These are phyloP conservation scores for Abrostola tripartita DNA, from an alignment of 2,888 invertebrate species.

Conservation along the genomic window DNA sequence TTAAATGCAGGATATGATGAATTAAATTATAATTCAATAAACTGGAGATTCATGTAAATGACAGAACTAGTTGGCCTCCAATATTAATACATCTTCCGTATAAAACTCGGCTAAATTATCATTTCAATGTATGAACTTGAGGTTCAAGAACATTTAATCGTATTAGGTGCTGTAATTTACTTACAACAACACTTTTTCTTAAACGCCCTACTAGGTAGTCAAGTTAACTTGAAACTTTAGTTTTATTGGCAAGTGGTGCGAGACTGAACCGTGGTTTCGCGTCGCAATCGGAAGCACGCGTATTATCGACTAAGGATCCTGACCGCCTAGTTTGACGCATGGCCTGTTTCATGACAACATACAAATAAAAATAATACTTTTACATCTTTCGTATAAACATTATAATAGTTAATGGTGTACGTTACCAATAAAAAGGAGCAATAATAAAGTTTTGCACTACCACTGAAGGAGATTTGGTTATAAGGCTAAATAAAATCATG, in stretches of 20 bases:
- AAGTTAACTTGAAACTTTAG: too few relatives aligned
- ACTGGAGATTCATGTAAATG: constrained; percentile 22
- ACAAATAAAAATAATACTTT: background rate
- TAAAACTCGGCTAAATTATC: too few relatives aligned
- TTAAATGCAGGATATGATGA: constrained; percentile 25
- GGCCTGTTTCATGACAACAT: constrained; percentile 19
- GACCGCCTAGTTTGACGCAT: constrained; percentile 14
- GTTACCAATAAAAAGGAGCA: too few relatives aligned
- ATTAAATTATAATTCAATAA: constrained; percentile 32
- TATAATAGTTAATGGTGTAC: background rate
- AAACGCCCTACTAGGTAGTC: too few relatives aligned
- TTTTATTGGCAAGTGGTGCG: constrained; percentile 20
- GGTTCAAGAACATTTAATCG: too few relatives aligned
- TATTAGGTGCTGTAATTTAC: too few relatives aligned
- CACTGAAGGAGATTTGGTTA: too few relatives aligned
- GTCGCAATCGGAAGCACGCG: constrained; percentile 25
- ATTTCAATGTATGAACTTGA: too few relatives aligned
- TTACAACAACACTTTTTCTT: too few relatives aligned
- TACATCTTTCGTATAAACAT: background rate
- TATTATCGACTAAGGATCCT: constrained; percentile 30
- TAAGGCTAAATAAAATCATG: too few relatives aligned
- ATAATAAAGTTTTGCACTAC: too few relatives aligned
- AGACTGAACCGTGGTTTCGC: constrained; percentile 38
- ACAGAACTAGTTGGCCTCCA: constrained; percentile 6
- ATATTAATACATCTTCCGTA: background rate